phyloP scores from a whole-genome alignment of 2,888 invertebrate genomes.

The Harpalus rufipes region DNA sequence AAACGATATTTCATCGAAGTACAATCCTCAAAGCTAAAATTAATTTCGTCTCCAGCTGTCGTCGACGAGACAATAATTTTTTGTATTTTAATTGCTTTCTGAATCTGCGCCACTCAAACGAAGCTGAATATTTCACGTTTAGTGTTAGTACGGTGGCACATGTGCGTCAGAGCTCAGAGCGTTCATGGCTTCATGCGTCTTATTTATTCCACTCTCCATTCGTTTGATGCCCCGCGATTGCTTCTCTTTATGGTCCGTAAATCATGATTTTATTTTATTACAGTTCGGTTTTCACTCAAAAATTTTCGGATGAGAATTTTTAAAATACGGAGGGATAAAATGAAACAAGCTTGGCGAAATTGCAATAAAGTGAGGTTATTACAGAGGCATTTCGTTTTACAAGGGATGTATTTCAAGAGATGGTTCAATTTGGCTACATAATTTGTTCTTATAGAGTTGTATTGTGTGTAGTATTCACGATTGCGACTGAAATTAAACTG shows the following conservation, averaged over 20 bases:
- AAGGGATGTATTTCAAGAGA: no score
- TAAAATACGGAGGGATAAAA: neutral
- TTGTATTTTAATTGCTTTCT: neutral
- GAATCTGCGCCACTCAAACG: constrained; percentile 1
- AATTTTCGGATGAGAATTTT: constrained; percentile 26
- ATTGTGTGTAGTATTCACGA: no score
- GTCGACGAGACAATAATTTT: constrained; percentile 35
- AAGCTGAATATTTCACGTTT: constrained; percentile 56
- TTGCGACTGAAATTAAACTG: no score
- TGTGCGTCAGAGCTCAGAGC: constrained; percentile 25
- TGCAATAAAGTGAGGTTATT: no score
- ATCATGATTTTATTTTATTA: constrained; percentile 55
- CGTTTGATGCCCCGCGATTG: constrained; percentile 39
- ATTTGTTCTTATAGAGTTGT: no score
- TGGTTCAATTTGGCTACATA: no score
- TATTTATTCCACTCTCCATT: constrained; percentile 49
- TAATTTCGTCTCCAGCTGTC: constrained; percentile 23
- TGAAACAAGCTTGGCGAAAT: neutral
- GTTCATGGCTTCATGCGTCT: constrained; percentile 41
- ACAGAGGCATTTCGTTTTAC: no score
- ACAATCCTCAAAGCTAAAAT: constrained; percentile 4
- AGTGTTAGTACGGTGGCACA: neutral
- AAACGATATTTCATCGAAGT: no score
- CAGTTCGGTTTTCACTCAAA: constrained; percentile 51
- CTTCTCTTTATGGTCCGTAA: constrained; percentile 55